A percentile compares a stretch with the other conserved stretches of the same genome.
Evolutionary conservation across 2,888 invertebrate species (phyloP).

Genomic region (Pachydiplax longipennis): DNA sequence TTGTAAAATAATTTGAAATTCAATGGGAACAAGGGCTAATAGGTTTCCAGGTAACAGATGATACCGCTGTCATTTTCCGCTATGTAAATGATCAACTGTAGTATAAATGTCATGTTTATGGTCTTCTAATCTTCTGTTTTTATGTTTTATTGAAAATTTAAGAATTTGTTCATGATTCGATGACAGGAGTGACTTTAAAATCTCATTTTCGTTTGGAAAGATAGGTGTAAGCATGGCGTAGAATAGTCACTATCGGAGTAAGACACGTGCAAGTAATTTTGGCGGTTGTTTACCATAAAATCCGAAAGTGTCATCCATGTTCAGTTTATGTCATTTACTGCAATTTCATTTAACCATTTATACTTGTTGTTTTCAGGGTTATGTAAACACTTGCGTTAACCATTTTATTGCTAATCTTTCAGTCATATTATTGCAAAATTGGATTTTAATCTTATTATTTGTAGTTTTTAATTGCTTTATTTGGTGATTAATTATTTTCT

Average conservation of each 20-base stretch:
- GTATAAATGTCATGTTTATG: neutral
- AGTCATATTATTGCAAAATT: too few species aligned
- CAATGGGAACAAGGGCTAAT: neutral
- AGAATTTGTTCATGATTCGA: too few species aligned
- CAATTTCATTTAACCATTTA: too few species aligned
- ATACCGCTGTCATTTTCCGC: neutral
- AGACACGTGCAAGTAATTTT: constrained; percentile 31
- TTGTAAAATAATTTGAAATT: neutral
- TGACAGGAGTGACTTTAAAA: neutral
- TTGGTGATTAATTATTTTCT: too few species aligned
- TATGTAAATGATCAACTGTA: neutral
- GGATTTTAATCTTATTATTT: too few species aligned
- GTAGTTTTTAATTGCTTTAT: too few species aligned
- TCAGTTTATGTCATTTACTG: too few species aligned
- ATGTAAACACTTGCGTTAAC: too few species aligned
- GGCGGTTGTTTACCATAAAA: neutral
- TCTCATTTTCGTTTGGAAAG: neutral
- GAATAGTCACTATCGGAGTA: neutral
- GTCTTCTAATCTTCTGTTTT: too few species aligned
- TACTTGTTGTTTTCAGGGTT: too few species aligned
- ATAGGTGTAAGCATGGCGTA: neutral
- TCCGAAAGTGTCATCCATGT: neutral
- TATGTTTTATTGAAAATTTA: too few species aligned
- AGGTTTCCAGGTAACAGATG: neutral
- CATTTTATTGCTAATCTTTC: too few species aligned